Evolutionary conservation across 2,797 vertebrate species (phyloP).

Genomic region (Tokudaia muenninki): DNA sequence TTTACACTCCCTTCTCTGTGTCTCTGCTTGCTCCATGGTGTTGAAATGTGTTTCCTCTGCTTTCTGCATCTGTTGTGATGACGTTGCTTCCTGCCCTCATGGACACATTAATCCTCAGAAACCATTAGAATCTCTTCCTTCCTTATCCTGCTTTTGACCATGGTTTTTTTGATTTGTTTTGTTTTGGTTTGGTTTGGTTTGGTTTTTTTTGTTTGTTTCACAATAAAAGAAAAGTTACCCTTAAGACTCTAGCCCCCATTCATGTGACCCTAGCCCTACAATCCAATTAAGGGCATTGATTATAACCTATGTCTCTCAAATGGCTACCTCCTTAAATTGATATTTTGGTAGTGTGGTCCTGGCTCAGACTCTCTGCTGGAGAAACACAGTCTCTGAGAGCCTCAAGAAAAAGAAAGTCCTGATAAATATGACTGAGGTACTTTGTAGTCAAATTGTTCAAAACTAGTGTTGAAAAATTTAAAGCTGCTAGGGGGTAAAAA

Average conservation of each 20-base stretch:
- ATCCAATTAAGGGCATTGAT: neutral
- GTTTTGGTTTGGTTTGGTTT: no score
- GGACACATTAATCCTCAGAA: neutral
- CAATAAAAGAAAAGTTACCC: neutral
- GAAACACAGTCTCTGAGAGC: neutral
- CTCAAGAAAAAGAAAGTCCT: neutral
- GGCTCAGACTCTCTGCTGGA: neutral
- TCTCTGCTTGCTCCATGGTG: no score
- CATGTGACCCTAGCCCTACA: accelerated
- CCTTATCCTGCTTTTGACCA: neutral
- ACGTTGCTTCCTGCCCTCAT: no score
- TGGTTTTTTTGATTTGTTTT: no score
- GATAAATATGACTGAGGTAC: neutral
- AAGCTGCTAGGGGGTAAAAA: neutral
- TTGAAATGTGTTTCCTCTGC: neutral
- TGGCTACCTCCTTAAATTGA: neutral
- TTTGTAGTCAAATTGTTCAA: neutral
- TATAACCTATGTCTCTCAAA: neutral
- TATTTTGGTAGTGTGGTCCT: neutral
- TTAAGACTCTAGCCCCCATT: neutral
- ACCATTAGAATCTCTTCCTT: neutral
- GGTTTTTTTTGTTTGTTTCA: no score
- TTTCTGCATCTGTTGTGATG: neutral
- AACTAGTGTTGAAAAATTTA: neutral
- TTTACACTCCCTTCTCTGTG: no score